Evolutionary conservation across 2,797 vertebrate species (phyloP), one percentile per base, ranked within the genome.

Genomic region (Morelia viridis): DNA sequence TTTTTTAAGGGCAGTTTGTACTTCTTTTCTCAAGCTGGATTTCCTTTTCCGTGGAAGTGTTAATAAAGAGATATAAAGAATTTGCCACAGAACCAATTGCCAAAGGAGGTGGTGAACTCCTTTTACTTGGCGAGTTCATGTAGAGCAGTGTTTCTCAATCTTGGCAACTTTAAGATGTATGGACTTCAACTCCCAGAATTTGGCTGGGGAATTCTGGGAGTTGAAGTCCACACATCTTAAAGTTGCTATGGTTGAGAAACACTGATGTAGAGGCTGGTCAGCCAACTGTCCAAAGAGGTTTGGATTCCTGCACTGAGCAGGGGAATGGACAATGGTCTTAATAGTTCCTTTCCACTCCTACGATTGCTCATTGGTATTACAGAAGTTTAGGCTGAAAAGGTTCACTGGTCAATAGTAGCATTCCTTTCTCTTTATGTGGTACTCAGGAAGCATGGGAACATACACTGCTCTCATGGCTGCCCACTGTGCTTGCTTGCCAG

Each of bases 341-440:
- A 61, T 92, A 86, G 85, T 7, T 80, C 35, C 35, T 80, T 80
- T 80, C 35, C 35, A 24, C 8, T 46, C 46, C 3, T 46, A 46
- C 4, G 35, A 80, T 46, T 80, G 9, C 0, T 0, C 87, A 22
- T 58, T 0, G 1, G 28, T 5, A n/a, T 24, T 62, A n/a, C 7
- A 57, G 17, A 60, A 5, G 2, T 22, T 85, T 90, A 62, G 56
- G 68, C 50, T 53, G 50, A 86, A 83, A 86, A n/a, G n/a, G n/a
- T 7, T 91, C 60, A 57, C 26, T 15, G 68, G 24, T 53, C 28
- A 17, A 12, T 19, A 28, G 87, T 3, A 76, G 12, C 35, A 80
- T 17, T 11, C 35, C 31, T 35, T 64, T 86, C 57, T 60, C 50
- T 84, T 24, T 61, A 31, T 53, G 87, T 15, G 62, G 35, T 58